Base-by-base conservation (phyloP, 1,140 invertebrate species). In the Drosophila littoralis region DNA sequence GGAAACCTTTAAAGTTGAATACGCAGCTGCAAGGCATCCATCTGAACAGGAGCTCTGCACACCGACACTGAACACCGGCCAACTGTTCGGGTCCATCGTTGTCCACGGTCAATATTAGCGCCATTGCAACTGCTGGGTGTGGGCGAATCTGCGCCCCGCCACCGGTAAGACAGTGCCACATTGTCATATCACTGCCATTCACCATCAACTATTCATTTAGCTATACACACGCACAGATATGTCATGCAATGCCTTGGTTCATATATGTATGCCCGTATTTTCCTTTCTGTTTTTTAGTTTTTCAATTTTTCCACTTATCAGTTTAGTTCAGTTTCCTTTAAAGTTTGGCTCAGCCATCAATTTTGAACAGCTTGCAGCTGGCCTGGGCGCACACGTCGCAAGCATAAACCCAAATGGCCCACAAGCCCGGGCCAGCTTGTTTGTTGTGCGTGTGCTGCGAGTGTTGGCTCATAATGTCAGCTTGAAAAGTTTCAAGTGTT, bases 101-200 rank as follows among this genome's bases (percentile, higher is more conserved):
- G 77, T 72, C 75, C 79, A 70, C 77, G 81, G 85, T 91, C 91
- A 92, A 92, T 92, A 92, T 92, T 91, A 92, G 91, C 81, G 89
- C 91, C 80, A 91, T 92, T 74, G 89, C 91, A 80, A 92, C 91
- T 79, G 91, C 88, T 85, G 91, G 91, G 91, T 92, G 91, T 92
- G 91, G 91, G 91, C 91, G 91, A 92, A 92, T 92, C 81, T 92
- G 91, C 91, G 91, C 91, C 91, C 91, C 91, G 82, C 90, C 91
- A 80, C 90, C 88, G 91, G 91, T 92, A 92, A 92, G 91, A 64
- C 68, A 70, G 69, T 50, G 52, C 38, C 68, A 54, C 8, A 17
- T 28, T 5, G 4, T 9, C 7, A 45, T 42, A 15, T 63, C n/a
- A n/a, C n/a, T 22, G 15, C 17, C 46, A 68, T 54, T 40, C 45